Evolutionary conservation across 2,797 vertebrate genomes (phyloP).

Genomic region (Poecile montanus): DNA sequence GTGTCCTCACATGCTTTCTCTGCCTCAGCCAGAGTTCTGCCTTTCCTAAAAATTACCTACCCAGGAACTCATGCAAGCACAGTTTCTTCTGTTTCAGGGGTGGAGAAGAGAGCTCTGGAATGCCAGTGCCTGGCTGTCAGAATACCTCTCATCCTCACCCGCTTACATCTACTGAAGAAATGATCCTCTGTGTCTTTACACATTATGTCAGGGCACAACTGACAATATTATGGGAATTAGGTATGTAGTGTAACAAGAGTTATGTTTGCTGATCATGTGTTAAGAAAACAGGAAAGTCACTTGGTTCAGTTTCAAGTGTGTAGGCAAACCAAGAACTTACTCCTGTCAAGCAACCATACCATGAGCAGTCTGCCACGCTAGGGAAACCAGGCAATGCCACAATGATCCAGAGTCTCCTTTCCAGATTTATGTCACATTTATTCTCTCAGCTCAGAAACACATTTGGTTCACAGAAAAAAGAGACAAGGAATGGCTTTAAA

Average conservation of each 20-base stretch:
- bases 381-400: slow-evolving; percentile 33
- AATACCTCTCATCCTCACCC: slow-evolving; percentile 23
- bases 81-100: not conserved
- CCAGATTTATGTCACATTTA: slow-evolving; percentile 59
- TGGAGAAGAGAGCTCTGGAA: not conserved
- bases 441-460: slow-evolving; percentile 45
- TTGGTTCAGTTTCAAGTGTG: slow-evolving; percentile 56
- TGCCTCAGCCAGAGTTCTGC: not conserved
- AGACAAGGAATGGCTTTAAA: not conserved
- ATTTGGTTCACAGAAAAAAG: not conserved
- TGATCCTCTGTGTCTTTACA: slow-evolving; percentile 43
- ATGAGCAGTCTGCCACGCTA: not conserved
- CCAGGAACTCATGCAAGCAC: not conserved
- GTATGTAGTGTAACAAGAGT: slow-evolving; percentile 43
- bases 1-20: not conserved
- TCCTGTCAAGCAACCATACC: slow-evolving; percentile 35
- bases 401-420: slow-evolving; percentile 9
- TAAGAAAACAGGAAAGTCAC: slow-evolving; percentile 59
- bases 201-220: slow-evolving; percentile 51
- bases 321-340: slow-evolving; percentile 43
- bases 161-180: not conserved
- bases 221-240: slow-evolving; percentile 57
- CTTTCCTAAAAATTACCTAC: not conserved
- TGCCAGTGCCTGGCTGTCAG: slow-evolving; percentile 3
- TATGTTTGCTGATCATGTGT: slow-evolving; percentile 57